These are phyloP conservation scores for Macrobrachium nipponense DNA, from an alignment of 1,140 invertebrate species.

Conservation along the genomic window DNA sequence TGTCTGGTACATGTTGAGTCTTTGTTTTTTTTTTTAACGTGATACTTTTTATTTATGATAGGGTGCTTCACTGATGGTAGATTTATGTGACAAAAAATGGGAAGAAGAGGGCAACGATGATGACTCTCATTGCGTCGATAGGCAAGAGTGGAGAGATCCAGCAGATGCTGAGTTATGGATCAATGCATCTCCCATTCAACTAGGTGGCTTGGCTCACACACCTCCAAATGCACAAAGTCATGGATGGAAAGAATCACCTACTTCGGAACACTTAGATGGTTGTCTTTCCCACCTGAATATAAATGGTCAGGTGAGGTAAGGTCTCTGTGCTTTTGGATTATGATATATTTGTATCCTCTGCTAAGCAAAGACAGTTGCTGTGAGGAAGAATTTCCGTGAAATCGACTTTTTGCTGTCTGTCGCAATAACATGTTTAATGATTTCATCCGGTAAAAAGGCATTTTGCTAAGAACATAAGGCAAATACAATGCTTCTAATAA, in stretches of 20 bases:
- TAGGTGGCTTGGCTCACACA: slow-evolving; percentile 37
- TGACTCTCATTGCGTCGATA: slow-evolving; percentile 10
- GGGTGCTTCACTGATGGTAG: slow-evolving; percentile 29
- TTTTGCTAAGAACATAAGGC: too few species aligned
- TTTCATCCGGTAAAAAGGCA: too few species aligned
- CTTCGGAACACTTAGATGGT: slow-evolving; percentile 21
- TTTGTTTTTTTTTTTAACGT: not conserved
- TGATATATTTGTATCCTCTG: not conserved
- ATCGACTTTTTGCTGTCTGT: too few species aligned
- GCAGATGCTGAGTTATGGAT: not conserved
- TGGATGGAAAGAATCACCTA: slow-evolving; percentile 24
- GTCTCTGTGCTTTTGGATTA: not conserved
- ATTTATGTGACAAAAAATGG: slow-evolving; percentile 17
- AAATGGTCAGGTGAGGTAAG: slow-evolving; percentile 45
- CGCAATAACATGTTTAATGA: too few species aligned
- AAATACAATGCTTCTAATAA: too few species aligned
- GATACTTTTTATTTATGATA: not conserved
- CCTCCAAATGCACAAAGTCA: slow-evolving; percentile 3
- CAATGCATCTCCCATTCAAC: slow-evolving; percentile 19
- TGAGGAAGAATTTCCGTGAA: not conserved
- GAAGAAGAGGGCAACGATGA: not conserved
- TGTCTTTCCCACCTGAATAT: slow-evolving; percentile 42
- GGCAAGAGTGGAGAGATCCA: slow-evolving; percentile 7
- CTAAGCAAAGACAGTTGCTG: not conserved
- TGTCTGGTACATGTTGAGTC: too few species aligned